Conservation (phyloP, 1,140 invertebrate species). For the Pseudomyrmex sp. region DNA sequence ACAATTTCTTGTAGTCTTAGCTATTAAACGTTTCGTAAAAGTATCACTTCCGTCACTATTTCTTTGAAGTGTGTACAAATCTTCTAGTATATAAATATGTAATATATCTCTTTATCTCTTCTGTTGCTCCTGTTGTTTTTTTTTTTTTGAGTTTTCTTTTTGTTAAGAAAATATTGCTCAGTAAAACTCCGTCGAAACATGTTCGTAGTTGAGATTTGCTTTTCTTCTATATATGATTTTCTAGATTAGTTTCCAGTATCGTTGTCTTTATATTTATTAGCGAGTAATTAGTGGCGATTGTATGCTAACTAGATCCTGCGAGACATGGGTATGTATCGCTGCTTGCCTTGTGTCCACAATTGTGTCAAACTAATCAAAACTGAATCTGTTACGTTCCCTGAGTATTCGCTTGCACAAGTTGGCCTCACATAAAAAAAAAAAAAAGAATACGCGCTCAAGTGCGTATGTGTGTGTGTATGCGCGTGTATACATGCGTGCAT, state of each 20-base stretch:
- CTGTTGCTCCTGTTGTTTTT: no score
- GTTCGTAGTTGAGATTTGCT: constrained; percentile 14
- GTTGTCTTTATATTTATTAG: constrained; percentile 56
- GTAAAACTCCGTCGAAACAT: background rate
- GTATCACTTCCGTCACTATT: constrained; percentile 48
- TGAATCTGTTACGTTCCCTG: constrained; percentile 6
- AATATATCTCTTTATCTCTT: background rate
- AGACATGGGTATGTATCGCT: constrained; percentile 60
- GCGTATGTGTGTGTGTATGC: constrained; percentile 4
- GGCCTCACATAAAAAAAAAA: no score
- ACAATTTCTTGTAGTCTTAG: constrained; percentile 77
- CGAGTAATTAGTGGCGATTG: constrained; percentile 53
- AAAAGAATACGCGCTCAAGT: background rate
- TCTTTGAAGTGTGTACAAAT: background rate
- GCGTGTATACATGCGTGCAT: constrained; percentile 50
- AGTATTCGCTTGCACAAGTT: constrained; percentile 36
- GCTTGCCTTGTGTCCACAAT: constrained; percentile 20
- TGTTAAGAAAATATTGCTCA: background rate
- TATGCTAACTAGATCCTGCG: constrained; percentile 48
- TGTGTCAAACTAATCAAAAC: constrained; percentile 1
- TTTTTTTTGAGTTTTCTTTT: no score
- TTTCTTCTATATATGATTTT: constrained; percentile 64
- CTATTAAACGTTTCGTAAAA: constrained; percentile 79
- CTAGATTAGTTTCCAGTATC: constrained; percentile 64
- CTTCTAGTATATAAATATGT: background rate